Evolutionary conservation across 2,113 vertebrate species (phyloP).

Genomic region (Perca schrenkii): DNA sequence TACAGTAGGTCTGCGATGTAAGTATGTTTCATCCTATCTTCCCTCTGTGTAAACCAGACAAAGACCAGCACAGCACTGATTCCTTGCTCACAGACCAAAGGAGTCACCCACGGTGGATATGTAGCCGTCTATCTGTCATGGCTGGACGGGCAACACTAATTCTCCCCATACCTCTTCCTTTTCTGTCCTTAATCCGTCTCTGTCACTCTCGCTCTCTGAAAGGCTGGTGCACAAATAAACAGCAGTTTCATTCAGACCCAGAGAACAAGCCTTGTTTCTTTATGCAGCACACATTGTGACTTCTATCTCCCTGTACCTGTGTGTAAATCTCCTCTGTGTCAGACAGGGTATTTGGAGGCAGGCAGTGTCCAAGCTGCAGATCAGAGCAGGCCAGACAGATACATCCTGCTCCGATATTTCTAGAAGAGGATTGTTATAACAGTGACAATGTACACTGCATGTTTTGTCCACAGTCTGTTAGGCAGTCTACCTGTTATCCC

Average conservation of each 20-base stretch:
- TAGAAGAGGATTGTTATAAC: slow-evolving; percentile 22
- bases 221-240: slow-evolving; percentile 48
- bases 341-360: slow-evolving; percentile 44
- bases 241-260: slow-evolving; percentile 44
- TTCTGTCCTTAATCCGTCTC: slow-evolving; percentile 41
- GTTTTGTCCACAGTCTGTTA: slow-evolving; percentile 20
- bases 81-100: slow-evolving; percentile 32
- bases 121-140: slow-evolving; percentile 47
- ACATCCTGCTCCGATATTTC: slow-evolving; percentile 42
- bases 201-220: slow-evolving; percentile 48
- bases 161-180: slow-evolving; percentile 26
- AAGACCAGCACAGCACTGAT: slow-evolving; percentile 37
- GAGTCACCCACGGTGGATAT: slow-evolving; percentile 28
- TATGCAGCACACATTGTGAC: slow-evolving; percentile 42
- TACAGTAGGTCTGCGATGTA: not conserved
- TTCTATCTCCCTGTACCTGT: slow-evolving; percentile 45
- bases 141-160: slow-evolving; percentile 41
- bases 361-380: slow-evolving; percentile 47
- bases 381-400: slow-evolving; percentile 45
- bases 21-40: slow-evolving; percentile 34
- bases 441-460: slow-evolving; percentile 16
- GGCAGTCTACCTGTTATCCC: slow-evolving; percentile 9
- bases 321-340: slow-evolving; percentile 58
- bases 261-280: slow-evolving; percentile 43
- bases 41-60: slow-evolving; percentile 31